Evolutionary conservation across 2,113 vertebrate genomes (phyloP).

Genomic region (Gymnobelideus leadbeateri): DNA sequence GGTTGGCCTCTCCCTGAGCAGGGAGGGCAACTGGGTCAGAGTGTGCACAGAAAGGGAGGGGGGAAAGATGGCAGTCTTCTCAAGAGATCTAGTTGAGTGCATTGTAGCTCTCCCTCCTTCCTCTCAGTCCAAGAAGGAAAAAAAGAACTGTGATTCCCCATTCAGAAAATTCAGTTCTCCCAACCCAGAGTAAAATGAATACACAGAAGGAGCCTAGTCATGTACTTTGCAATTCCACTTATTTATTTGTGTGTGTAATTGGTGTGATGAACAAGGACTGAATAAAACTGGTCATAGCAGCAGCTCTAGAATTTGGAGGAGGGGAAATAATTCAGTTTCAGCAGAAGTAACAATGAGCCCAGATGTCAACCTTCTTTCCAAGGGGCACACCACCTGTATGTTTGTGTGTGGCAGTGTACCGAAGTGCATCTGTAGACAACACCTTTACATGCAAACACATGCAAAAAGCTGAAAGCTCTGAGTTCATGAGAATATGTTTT

Average conservation of each 20-base stretch:
- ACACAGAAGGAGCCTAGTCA: constrained; percentile 40
- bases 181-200: constrained; percentile 23
- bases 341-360: constrained; percentile 71
- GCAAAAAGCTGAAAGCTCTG: constrained; percentile 43
- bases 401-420: constrained; percentile 61
- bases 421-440: constrained; percentile 58
- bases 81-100: constrained; percentile 32
- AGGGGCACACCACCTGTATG: constrained; percentile 33
- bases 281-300: constrained; percentile 5
- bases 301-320: neutral
- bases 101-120: constrained; percentile 25
- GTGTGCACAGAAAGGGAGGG: constrained; percentile 57
- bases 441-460: constrained; percentile 52
- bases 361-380: constrained; percentile 32
- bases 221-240: neutral
- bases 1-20: constrained; percentile 65
- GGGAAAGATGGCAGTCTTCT: constrained; percentile 33
- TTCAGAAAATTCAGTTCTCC: constrained; percentile 10
- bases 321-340: constrained; percentile 69
- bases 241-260: constrained; percentile 53
- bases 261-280: neutral
- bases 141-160: neutral
- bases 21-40: constrained; percentile 76
- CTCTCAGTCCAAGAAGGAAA: neutral
- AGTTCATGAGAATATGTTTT: constrained; percentile 72